Base-by-base conservation (phyloP, 2,113 vertebrate genomes). In the Atherinomorus stipes region DNA sequence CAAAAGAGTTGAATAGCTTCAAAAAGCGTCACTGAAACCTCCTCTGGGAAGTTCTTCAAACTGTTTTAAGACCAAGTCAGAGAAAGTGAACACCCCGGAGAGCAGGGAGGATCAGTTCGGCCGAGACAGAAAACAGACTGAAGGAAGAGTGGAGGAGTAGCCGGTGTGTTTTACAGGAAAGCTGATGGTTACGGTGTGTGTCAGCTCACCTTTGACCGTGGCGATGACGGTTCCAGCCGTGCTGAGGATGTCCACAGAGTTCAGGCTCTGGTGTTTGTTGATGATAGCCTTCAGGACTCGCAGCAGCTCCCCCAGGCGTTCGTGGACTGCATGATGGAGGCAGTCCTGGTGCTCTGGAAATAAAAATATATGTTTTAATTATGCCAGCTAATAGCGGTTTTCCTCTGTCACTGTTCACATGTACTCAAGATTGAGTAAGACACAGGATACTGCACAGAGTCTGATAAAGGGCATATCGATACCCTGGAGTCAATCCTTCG, bases 211-310 rank as follows among this genome's bases (percentile, higher is more conserved):
- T 98, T 98, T 98, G 83, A 99, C 96, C 93, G 96, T 96, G 70
- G 96, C 92, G 83, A 96, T 95, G 89, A 99, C 94, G 26, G 94
- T 95, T 86, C 97, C 97, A 50, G 96, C 96, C 21, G 96, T 95
- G 86, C 95, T 97, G 40, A 98, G 96, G 90, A 99, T 96, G 74
- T 97, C 97, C 84, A 96, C 95, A 0, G 96, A 99, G 93, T 97
- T 98, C 26, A 99, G 94, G 71, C 95, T 95, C 80, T 95, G 96
- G 91, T 99, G 96, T 88, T 97, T 98, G 87, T 85, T 94, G 88
- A 98, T 97, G 62, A 98, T 90, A 68, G 92, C 90, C 85, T 96
- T 98, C 83, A 99, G 92, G 72, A 98, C 95, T 70, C 94, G 93
- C 0, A 98, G 93, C 73, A 98, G 91, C 78, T 98, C 96, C 3